These are phyloP conservation scores for Phylloscopus whistleri DNA, from an alignment of 2,113 vertebrate genomes.

Conservation along the genomic window DNA sequence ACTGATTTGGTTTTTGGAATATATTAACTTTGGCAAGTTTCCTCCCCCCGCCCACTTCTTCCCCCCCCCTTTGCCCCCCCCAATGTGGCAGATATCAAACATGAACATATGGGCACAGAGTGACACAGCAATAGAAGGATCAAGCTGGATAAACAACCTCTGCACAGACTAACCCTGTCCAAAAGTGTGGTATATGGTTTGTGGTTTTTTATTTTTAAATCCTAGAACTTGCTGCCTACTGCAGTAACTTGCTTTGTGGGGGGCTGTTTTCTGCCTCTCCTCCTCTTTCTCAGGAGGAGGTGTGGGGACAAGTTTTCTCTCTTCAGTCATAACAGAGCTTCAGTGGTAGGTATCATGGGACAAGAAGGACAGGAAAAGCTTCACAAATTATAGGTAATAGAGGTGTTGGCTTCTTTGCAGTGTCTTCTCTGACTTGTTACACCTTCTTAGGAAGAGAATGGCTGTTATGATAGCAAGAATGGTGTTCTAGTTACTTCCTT, in stretches of 20 bases:
- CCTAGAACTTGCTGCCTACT: background rate
- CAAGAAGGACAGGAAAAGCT: background rate
- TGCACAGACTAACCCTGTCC: background rate
- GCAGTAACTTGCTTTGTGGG: background rate
- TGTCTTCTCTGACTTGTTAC: background rate
- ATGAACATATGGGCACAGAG: conserved; percentile 28
- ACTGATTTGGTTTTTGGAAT: background rate
- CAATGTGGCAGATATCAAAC: conserved; percentile 30
- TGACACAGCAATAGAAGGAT: conserved; percentile 48
- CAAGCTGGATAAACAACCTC: conserved; percentile 53
- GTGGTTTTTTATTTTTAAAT: conserved; percentile 42
- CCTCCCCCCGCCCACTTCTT: fast-evolving
- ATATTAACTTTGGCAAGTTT: background rate
- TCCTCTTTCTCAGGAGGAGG: background rate
- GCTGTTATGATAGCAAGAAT: background rate
- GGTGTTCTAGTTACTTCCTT: background rate
- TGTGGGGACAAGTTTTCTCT: background rate
- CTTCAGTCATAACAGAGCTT: background rate
- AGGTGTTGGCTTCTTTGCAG: background rate
- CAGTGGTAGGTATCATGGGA: background rate
- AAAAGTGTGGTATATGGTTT: background rate
- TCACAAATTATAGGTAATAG: background rate
- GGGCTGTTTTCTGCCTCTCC: background rate
- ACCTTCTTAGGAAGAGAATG: background rate
- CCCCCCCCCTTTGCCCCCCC: background rate